A percentile compares a stretch with the other conserved stretches of the same genome.
Evolutionary conservation across 2,797 vertebrate species (phyloP).

Genomic region (Steatocranus sp.): DNA sequence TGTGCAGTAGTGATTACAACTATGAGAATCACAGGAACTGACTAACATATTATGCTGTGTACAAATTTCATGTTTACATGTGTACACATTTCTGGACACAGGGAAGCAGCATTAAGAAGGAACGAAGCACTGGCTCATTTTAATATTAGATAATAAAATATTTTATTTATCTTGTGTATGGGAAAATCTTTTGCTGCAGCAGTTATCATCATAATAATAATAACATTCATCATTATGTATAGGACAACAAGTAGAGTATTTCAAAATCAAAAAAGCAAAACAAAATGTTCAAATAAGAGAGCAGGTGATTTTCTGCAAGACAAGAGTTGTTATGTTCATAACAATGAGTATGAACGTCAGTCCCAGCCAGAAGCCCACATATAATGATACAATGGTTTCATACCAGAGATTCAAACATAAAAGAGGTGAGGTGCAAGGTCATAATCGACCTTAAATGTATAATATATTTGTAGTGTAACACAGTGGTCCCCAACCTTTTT

Average conservation of each 20-base stretch:
- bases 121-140: background rate
- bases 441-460: background rate
- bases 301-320: background rate
- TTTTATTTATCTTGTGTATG: background rate
- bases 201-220: background rate
- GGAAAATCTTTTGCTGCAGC: rapidly evolving
- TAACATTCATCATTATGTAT: background rate
- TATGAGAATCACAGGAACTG: background rate
- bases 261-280: background rate
- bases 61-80: background rate
- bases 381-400: background rate
- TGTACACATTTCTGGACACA: background rate
- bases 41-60: background rate
- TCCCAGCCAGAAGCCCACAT: rapidly evolving
- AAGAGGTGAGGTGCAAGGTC: background rate
- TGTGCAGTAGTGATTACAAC: background rate
- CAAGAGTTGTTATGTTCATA: background rate
- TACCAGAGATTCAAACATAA: background rate
- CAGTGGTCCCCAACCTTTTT: too few species aligned
- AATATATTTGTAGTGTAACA: background rate
- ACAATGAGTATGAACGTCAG: background rate
- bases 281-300: background rate
- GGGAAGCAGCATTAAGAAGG: background rate
- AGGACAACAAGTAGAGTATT: background rate
- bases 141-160: background rate